These are phyloP conservation scores for Limnodromus scolopaceus DNA, from an alignment of 2,797 vertebrate genomes.

Conservation along the genomic window DNA sequence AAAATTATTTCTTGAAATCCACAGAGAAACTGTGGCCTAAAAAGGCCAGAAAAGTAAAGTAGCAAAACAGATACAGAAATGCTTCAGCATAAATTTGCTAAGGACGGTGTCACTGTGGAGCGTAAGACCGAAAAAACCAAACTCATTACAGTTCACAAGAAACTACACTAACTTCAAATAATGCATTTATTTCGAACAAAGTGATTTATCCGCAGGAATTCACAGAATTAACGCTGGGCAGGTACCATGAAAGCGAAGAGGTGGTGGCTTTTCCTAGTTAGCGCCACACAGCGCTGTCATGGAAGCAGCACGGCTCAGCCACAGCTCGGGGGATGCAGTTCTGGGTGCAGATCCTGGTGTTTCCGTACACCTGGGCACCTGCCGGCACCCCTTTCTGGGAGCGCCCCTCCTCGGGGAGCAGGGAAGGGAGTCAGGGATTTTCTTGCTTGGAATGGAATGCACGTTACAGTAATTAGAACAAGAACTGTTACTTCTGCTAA, in stretches of 20 bases:
- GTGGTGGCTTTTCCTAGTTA: background rate
- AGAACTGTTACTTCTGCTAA: background rate
- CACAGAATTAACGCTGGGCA: background rate
- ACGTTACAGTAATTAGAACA: background rate
- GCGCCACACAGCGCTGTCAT: background rate
- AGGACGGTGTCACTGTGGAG: background rate
- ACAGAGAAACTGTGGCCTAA: background rate
- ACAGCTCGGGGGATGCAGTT: no score
- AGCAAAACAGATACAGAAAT: background rate
- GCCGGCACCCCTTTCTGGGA: no score
- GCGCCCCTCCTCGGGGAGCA: no score
- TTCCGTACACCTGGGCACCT: no score
- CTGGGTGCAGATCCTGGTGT: background rate
- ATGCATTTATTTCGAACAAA: background rate
- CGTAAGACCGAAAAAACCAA: background rate
- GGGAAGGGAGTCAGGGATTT: no score
- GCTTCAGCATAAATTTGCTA: background rate
- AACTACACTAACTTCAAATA: background rate
- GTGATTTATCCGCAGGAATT: background rate
- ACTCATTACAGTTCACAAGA: background rate
- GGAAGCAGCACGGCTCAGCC: no score
- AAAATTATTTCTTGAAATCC: background rate
- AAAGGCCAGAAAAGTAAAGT: background rate
- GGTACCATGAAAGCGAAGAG: background rate
- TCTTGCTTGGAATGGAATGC: background rate